These are phyloP conservation scores for Triplophysa rosa DNA, from an alignment of 2,113 vertebrate species.

Conservation along the genomic window DNA sequence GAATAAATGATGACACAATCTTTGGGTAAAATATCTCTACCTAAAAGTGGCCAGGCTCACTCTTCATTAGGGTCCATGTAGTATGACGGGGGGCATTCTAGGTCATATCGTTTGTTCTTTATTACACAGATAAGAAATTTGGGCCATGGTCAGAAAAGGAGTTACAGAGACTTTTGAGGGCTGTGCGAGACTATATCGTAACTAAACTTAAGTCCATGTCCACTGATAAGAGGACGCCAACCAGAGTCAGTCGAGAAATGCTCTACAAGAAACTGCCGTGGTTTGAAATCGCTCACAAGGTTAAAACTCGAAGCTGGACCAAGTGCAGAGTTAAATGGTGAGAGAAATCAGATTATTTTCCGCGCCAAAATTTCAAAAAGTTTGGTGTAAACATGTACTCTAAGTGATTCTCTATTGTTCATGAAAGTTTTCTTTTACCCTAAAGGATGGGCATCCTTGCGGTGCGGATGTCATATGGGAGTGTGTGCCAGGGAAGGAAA, in stretches of 20 bases:
- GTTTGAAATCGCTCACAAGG: conserved; percentile 60
- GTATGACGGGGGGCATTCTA: not conserved
- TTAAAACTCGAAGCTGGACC: conserved; percentile 51
- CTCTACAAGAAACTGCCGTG: conserved; percentile 67
- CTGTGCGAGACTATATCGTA: conserved; percentile 56
- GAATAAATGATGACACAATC: no score
- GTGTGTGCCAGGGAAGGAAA: not conserved
- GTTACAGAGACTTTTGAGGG: conserved; percentile 39
- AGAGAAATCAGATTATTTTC: not conserved
- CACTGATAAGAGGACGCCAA: not conserved
- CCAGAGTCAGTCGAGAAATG: conserved; percentile 48
- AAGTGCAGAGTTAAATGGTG: conserved; percentile 59
- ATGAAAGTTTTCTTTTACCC: not conserved
- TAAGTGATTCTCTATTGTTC: not conserved
- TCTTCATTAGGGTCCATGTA: not conserved
- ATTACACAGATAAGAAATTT: conserved; percentile 12
- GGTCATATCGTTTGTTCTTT: not conserved
- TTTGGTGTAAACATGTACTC: not conserved
- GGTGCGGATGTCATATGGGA: conserved; percentile 30
- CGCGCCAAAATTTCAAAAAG: no score
- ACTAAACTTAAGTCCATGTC: not conserved
- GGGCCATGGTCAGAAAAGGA: conserved; percentile 37
- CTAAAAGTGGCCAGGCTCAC: no score
- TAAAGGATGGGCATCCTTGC: conserved; percentile 66
- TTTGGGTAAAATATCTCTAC: no score